Conservation (phyloP, 2,888 invertebrate species). For the Tryphoninae sp. region DNA sequence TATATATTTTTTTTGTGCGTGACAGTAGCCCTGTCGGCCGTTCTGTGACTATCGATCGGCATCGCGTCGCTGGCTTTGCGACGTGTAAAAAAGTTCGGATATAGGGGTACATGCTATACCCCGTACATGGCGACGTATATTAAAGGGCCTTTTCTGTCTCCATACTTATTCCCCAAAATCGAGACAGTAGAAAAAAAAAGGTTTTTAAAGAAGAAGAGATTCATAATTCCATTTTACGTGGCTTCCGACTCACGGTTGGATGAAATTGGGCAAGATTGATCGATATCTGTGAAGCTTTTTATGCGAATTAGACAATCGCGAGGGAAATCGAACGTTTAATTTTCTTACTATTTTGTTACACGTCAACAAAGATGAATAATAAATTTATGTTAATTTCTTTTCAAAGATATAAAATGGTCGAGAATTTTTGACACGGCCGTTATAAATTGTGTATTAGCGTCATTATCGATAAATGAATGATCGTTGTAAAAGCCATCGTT, state of each 20-base stretch:
- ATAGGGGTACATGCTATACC: no score
- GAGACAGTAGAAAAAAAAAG: conserved; percentile 18
- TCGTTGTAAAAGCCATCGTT: conserved; percentile 8
- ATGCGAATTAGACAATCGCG: no score
- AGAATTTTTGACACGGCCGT: neutral
- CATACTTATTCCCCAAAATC: conserved; percentile 26
- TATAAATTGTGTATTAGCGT: conserved; percentile 1
- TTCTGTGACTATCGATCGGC: conserved; percentile 74
- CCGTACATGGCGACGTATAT: neutral
- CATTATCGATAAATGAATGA: conserved; percentile 29
- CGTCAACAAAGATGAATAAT: no score
- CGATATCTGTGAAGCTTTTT: no score
- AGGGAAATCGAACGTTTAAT: no score
- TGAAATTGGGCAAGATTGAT: no score
- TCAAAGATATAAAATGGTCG: no score
- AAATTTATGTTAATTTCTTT: no score
- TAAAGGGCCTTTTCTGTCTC: conserved; percentile 18
- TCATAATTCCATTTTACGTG: neutral
- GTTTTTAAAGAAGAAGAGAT: neutral
- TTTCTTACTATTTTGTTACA: no score
- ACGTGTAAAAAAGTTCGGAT: conserved; percentile 56
- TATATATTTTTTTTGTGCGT: conserved; percentile 76
- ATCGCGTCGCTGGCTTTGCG: conserved; percentile 68
- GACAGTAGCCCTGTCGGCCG: conserved; percentile 75
- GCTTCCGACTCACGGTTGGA: no score